Conservation (phyloP, 2,797 vertebrate species). For the Urosaurus nigricauda region DNA sequence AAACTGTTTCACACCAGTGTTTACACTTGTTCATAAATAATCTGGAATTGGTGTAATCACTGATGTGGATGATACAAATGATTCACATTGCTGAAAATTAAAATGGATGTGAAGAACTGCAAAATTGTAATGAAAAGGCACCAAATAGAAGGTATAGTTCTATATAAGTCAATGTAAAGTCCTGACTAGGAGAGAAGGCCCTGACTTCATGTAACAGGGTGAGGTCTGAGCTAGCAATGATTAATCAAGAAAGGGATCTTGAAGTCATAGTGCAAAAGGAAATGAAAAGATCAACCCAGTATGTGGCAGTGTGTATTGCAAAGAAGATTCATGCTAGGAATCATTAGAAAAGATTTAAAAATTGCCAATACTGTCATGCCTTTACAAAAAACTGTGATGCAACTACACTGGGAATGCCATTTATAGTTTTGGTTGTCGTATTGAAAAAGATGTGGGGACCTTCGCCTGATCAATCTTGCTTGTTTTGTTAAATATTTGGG, state of each 20-base stretch:
- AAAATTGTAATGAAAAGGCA: neutral
- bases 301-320: neutral
- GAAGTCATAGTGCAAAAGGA: neutral
- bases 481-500: neutral
- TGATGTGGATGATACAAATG: neutral
- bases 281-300: neutral
- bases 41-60: neutral
- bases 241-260: too few relatives aligned
- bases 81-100: neutral
- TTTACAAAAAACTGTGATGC: neutral
- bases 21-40: neutral
- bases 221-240: neutral
- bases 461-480: neutral
- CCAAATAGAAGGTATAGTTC: too few relatives aligned
- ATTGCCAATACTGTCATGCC: neutral
- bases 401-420: neutral
- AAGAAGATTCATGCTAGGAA: neutral
- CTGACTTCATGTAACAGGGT: neutral
- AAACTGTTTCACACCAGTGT: neutral
- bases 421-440: neutral
- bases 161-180: neutral
- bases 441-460: neutral
- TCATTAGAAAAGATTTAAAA: neutral
- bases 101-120: neutral
- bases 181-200: neutral